phyloP scores from a whole-genome alignment of 2,888 invertebrate genomes.

The Nebria salina region DNA sequence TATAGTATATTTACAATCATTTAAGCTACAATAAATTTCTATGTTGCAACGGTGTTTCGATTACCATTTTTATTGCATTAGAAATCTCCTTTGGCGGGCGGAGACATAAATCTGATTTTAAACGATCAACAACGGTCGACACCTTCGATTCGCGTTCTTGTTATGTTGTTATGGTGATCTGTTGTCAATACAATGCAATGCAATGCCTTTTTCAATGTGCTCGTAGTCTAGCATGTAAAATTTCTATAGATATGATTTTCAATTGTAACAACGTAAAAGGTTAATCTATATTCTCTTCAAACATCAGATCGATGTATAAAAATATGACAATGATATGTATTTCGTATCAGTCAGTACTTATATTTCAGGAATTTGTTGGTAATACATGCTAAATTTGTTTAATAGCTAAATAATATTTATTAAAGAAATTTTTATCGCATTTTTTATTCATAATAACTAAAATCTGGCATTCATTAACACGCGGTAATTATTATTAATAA shows the following conservation, averaged over 20 bases:
- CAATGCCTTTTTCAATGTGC: background rate
- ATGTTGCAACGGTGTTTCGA: conserved; percentile 31
- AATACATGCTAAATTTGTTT: too few relatives aligned
- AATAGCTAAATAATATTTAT: too few relatives aligned
- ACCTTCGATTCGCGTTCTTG: background rate
- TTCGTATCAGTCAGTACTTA: too few relatives aligned
- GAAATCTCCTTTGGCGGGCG: conserved; percentile 20
- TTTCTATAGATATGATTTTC: background rate
- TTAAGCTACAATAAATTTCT: conserved; percentile 24
- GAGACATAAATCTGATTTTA: conserved; percentile 17
- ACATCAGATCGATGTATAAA: too few relatives aligned
- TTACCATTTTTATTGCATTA: conserved; percentile 36
- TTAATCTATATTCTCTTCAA: background rate
- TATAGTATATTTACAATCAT: conserved; percentile 32
- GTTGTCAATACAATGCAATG: conserved; percentile 12
- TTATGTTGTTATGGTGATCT: conserved; percentile 7
- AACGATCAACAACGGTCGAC: conserved; percentile 20
- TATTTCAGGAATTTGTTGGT: too few relatives aligned
- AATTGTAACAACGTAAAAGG: background rate
- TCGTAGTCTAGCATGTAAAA: background rate
- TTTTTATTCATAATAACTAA: too few relatives aligned
- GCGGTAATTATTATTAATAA: too few relatives aligned
- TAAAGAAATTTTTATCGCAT: too few relatives aligned
- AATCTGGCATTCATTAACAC: too few relatives aligned
- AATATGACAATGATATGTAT: too few relatives aligned